phyloP scores from a whole-genome alignment of 2,113 vertebrate species.

The Alosa alosa region DNA sequence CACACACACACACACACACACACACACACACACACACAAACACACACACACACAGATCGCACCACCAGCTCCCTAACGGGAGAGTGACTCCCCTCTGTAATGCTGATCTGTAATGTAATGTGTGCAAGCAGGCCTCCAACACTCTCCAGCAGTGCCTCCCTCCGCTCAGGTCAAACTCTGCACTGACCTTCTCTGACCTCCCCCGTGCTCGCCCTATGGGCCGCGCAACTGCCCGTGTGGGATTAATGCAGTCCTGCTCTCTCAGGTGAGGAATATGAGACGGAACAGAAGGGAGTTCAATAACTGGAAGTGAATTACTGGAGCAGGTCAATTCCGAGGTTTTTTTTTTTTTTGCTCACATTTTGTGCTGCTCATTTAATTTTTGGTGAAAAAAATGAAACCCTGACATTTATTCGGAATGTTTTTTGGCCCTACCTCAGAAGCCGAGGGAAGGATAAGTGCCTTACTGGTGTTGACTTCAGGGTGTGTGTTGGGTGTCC shows the following conservation, averaged over 20 bases:
- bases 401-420: no score
- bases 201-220: neutral
- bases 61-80: no score
- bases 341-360: neutral
- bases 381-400: neutral
- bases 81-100: neutral
- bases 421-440: no score
- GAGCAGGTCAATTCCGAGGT: neutral
- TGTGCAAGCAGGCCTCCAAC: neutral
- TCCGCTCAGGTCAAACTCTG: neutral
- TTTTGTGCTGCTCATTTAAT: neutral
- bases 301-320: neutral
- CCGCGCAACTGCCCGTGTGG: neutral
- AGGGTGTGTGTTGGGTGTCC: neutral
- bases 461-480: neutral
- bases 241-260: neutral
- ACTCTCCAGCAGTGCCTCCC: neutral
- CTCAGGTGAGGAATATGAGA: neutral
- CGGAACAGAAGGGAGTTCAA: neutral
- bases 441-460: neutral
- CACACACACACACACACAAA: neutral
- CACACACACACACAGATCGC: neutral
- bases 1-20: neutral
- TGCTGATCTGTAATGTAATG: neutral
- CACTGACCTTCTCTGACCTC: neutral